Evolutionary conservation across 2,113 vertebrate species (phyloP), one percentile per base, ranked within the genome.

Genomic region (Phrynocephalus versicolor): DNA sequence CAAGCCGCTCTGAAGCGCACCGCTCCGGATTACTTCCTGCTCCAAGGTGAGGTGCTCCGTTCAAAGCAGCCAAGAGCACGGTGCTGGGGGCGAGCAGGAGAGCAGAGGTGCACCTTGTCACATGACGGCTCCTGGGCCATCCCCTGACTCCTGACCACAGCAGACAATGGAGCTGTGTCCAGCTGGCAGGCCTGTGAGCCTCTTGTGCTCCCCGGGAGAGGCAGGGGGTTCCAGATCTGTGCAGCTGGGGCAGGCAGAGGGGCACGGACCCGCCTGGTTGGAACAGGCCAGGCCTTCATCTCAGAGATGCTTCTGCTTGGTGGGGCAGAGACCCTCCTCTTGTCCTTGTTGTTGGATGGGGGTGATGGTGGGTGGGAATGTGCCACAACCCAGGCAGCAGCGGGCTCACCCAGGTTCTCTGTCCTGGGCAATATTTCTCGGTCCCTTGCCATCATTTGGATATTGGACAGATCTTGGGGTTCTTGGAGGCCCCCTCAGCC

Each of bases 11-110:
- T 98, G 74, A 98, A 98, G 92, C 95, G 96, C 13, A 98, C 96
- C 0, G 90, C 98, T 0, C 80, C 96, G 0, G 98, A 98, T 89
- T 98, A 98, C 93, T 99, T 99, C 92, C 95, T 99, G 55, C 94
- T 99, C 27, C 98, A 98, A 91, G 98, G 98, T 98, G 91, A 95
- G 74, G 9, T 35, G 23, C 45, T 7, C 30, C 15, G 13, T n/a
- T 9, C 55, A 70, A 15, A 3, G 27, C 3, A 12, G 45, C n/a
- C 3, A 8, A 10, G 23, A 33, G 60, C 19, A 8, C 4, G 1
- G n/a, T 77, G 62, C 45, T 92, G 30, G 69, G 69, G 65, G 25
- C 33, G 35, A 15, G 25, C 1, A 37, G 62, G 82, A 51, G 55
- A 77, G 79, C 83, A 37, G n/a, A n/a, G 30, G 1, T 57, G 39